Percentiles rank a stretch among this genome's conserved stretches.
Conservation (phyloP, 2,797 vertebrate genomes). For the Tadarida brasiliensis region DNA sequence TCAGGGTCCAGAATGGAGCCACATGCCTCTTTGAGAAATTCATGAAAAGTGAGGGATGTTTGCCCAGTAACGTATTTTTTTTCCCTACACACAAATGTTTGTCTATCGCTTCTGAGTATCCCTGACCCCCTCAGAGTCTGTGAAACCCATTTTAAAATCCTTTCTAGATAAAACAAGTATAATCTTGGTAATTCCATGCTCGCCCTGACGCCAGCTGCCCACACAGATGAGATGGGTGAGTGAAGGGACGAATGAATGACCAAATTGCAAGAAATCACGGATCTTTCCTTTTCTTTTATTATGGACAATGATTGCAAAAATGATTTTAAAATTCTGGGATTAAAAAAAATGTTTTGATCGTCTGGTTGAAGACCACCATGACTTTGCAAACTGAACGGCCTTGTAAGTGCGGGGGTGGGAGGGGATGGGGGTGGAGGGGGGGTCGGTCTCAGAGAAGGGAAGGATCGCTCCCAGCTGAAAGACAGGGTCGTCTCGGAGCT, state of each 20-base stretch:
- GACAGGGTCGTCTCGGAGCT: neutral
- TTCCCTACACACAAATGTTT: neutral
- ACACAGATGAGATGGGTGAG: neutral
- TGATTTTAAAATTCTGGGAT: neutral
- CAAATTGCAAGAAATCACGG: neutral
- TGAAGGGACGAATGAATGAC: neutral
- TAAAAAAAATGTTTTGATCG: neutral
- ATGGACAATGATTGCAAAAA: no score
- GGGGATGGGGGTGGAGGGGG: no score
- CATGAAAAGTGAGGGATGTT: neutral
- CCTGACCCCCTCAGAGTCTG: no score
- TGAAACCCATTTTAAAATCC: neutral
- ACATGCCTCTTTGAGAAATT: neutral
- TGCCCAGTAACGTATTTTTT: neutral
- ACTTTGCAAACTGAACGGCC: neutral
- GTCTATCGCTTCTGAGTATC: neutral
- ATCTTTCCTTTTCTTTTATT: neutral
- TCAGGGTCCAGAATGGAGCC: neutral
- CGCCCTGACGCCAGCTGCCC: neutral
- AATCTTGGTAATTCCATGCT: neutral
- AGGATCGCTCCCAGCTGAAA: neutral
- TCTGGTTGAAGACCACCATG: accelerated
- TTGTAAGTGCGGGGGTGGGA: no score
- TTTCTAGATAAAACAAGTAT: neutral
- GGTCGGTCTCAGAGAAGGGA: neutral